These are phyloP conservation scores for Melozone crissalis DNA, from an alignment of 2,113 vertebrate genomes.

Conservation along the genomic window DNA sequence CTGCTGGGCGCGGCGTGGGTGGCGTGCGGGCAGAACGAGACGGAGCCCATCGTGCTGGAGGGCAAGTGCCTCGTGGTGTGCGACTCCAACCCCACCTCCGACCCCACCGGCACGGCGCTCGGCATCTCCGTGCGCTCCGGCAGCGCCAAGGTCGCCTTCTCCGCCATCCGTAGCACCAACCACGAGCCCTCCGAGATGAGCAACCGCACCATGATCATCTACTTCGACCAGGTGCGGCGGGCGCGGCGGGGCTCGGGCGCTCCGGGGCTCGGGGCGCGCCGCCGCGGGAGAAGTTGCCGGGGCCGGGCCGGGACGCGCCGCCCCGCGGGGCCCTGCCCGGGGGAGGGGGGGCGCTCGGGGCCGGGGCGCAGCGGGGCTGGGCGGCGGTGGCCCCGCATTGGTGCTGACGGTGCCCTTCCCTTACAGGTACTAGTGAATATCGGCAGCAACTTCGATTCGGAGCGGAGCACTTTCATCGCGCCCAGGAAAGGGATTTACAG, in stretches of 20 bases:
- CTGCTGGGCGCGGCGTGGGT: too few relatives aligned
- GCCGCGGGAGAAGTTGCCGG: too few relatives aligned
- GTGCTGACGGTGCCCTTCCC: neutral
- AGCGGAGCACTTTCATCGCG: slow-evolving; percentile 93
- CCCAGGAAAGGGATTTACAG: slow-evolving; percentile 99
- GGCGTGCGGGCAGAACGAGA: too few relatives aligned
- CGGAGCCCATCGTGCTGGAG: too few relatives aligned
- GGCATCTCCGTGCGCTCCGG: slow-evolving; percentile 92
- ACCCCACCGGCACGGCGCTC: too few relatives aligned
- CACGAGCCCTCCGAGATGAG: slow-evolving; percentile 90
- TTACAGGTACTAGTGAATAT: slow-evolving; percentile 92
- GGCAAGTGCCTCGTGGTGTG: too few relatives aligned
- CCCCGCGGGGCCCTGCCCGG: too few relatives aligned
- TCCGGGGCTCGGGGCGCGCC: too few relatives aligned
- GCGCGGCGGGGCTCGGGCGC: too few relatives aligned
- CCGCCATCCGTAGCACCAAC: slow-evolving; percentile 96
- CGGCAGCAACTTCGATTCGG: slow-evolving; percentile 92
- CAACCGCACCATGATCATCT: slow-evolving; percentile 96
- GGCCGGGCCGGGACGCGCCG: too few relatives aligned
- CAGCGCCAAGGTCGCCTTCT: slow-evolving; percentile 97
- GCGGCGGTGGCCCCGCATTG: neutral
- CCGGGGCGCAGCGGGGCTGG: neutral
- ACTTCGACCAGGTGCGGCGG: slow-evolving; percentile 92
- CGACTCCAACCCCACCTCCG: too few relatives aligned
- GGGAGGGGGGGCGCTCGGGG: neutral